Percentiles rank a stretch among this genome's conserved stretches.
These are phyloP conservation scores for Tachycineta bicolor DNA, from an alignment of 2,113 vertebrate genomes.

Conservation along the genomic window DNA sequence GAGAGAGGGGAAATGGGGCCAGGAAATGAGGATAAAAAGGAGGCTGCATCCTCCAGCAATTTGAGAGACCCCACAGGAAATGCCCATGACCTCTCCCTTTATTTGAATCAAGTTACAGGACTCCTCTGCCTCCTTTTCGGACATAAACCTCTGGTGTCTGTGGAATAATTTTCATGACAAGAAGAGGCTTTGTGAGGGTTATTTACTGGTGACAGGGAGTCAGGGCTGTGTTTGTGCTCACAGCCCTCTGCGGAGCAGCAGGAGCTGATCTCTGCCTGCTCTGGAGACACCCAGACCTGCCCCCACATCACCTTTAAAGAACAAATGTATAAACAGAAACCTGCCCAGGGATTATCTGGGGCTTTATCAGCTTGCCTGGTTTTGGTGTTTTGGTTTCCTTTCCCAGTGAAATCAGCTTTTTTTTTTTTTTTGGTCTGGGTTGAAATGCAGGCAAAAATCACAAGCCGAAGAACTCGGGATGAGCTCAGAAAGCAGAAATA, in stretches of 20 bases:
- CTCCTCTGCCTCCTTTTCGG: neutral
- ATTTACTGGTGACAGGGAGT: fast-evolving
- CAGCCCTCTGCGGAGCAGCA: neutral
- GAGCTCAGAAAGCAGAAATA: neutral
- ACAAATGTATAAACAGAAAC: neutral
- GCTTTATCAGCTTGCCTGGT: neutral
- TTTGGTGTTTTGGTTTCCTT: neutral
- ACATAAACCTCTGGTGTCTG: neutral
- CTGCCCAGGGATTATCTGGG: neutral
- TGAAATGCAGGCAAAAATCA: neutral
- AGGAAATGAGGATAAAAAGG: neutral
- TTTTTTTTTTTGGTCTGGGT: neutral
- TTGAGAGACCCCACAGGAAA: neutral
- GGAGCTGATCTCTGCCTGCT: neutral
- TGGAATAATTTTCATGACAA: neutral
- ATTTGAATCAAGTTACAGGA: fast-evolving
- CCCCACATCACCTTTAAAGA: neutral
- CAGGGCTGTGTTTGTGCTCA: neutral
- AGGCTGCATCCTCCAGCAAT: neutral
- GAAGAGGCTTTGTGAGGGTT: neutral
- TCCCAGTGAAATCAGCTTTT: neutral
- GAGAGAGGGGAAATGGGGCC: neutral
- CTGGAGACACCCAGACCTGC: neutral
- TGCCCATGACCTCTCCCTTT: too few species aligned
- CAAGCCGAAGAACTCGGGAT: neutral